Evolutionary conservation across 2,113 vertebrate species (phyloP), one percentile per base, ranked within the genome.

Genomic region (Hydropotes inermis): DNA sequence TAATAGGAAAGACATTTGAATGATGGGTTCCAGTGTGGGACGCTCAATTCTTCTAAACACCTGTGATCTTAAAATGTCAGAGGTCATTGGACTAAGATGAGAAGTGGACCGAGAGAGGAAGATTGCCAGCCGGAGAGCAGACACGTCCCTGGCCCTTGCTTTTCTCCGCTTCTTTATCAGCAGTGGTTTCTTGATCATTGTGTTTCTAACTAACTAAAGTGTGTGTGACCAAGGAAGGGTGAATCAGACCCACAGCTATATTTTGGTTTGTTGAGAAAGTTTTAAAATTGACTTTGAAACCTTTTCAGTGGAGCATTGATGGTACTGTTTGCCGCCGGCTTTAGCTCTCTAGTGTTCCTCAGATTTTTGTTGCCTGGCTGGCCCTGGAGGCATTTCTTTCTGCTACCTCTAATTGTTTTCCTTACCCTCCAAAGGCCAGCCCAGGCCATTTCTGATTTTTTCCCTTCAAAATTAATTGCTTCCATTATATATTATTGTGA

Each of bases 321-420:
- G 9, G 81, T 76, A 33, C 19, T 36, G 50, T 89, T 96, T 91
- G 88, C 95, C 3, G 0, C 58, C 67, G 84, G 74, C 90, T 81
- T 47, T 55, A 7, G 28, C 45, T 28, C 55, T 70, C 79, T 58
- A 21, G 88, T 21, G 52, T 39, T 52, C 90, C 57, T 95, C 87
- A n/a, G 27, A 47, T 55, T 94, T 74, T 5, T 91, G 55, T 83
- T 52, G 58, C 52, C 67, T 94, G 76, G 58, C 55, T 97, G 54
- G 76, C 76, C 94, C 91, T 88, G 50, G 92, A 97, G 95, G 93
- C 78, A 76, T 97, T 91, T 89, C 33, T 93, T 84, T 95, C 95
- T 91, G 30, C 45, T 74, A 14, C n/a, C n/a, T 30, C 47, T 96
- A 95, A 87, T 94, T 97, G 93, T 97, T 95, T 97, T 89, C 93